A percentile compares a stretch with the other conserved stretches of the same genome.
Conservation (phyloP, 2,797 vertebrate species). For the Sorex maritimensis region DNA sequence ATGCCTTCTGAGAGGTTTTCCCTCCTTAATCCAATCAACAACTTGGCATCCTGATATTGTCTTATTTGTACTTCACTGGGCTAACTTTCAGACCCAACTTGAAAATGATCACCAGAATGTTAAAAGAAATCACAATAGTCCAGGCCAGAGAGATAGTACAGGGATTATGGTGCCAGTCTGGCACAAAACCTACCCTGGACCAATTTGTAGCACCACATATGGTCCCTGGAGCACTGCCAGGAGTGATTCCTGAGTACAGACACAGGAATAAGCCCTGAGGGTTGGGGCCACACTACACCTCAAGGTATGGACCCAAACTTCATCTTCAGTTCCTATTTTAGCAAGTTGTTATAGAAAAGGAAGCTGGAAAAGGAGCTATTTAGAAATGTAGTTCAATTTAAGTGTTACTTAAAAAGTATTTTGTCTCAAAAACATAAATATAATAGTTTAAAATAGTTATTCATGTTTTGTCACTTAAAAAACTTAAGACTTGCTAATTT, state of each 20-base stretch:
- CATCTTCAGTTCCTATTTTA: background rate
- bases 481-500: background rate
- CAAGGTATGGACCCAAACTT: no score
- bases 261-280: no score
- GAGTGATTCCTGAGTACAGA: no score
- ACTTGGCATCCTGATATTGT: conserved; percentile 27
- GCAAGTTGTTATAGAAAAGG: conserved; percentile 2
- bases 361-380: background rate
- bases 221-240: no score
- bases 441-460: background rate
- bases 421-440: conserved; percentile 26
- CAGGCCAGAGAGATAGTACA: background rate
- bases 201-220: no score
- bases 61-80: background rate
- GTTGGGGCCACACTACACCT: no score
- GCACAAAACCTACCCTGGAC: no score
- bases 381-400: conserved; percentile 37
- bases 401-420: conserved; percentile 45
- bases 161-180: no score
- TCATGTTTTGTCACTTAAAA: no score
- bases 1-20: background rate
- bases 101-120: background rate
- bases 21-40: background rate
- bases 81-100: background rate
- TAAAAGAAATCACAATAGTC: conserved; percentile 47